Conservation (phyloP, 2,113 vertebrate species). For the Mastomys coucha region DNA sequence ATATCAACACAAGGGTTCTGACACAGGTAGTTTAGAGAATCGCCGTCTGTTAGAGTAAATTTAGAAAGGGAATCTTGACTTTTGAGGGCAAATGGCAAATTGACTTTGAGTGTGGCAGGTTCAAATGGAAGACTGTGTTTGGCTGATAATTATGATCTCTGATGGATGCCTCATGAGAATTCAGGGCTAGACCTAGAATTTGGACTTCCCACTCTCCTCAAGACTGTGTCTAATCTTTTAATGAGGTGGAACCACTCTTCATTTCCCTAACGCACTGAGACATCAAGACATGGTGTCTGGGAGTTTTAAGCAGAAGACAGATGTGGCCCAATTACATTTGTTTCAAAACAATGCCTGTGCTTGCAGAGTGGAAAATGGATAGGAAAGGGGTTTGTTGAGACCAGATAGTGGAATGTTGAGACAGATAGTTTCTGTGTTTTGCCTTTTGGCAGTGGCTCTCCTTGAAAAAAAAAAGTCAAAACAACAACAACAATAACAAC, state of each 20-base stretch:
- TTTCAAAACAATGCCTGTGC: background rate
- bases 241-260: background rate
- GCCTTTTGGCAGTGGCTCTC: background rate
- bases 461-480: background rate
- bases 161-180: background rate
- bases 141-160: background rate
- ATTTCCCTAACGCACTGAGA: background rate
- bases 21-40: background rate
- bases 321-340: background rate
- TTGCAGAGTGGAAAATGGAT: background rate
- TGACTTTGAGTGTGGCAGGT: background rate
- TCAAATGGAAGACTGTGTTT: background rate
- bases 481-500: too few species aligned
- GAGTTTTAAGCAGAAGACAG: background rate
- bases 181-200: background rate
- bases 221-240: background rate
- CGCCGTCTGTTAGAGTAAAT: background rate
- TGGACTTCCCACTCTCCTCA: background rate
- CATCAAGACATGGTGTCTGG: background rate
- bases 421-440: background rate
- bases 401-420: background rate
- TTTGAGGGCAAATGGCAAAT: background rate
- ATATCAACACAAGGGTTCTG: background rate
- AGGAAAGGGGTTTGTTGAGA: background rate
- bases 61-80: background rate